These are phyloP conservation scores for Trematomus bernacchii DNA, from an alignment of 2,797 vertebrate species.

Conservation along the genomic window DNA sequence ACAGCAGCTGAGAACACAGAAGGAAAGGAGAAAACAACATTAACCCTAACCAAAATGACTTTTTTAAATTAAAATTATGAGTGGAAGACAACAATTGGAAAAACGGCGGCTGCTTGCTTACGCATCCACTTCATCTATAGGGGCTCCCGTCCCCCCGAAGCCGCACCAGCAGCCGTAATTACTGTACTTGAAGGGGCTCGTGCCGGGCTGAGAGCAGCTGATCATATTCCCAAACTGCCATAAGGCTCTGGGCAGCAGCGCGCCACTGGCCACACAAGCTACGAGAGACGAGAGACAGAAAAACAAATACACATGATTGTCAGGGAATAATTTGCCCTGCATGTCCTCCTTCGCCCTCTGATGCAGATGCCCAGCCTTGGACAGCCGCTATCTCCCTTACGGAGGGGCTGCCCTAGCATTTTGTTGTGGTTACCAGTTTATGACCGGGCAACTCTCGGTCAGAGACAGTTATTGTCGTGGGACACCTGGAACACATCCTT, in stretches of 20 bases:
- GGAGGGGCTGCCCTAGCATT: too few relatives aligned
- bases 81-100: not conserved
- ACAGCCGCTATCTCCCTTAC: too few relatives aligned
- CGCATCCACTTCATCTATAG: slow-evolving; percentile 76
- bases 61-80: too few relatives aligned
- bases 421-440: too few relatives aligned
- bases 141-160: slow-evolving; percentile 69
- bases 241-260: slow-evolving; percentile 56
- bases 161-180: slow-evolving; percentile 85
- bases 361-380: too few relatives aligned
- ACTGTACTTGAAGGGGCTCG: slow-evolving; percentile 67
- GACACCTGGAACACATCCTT: too few relatives aligned
- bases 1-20: slow-evolving; percentile 74
- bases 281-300: not conserved
- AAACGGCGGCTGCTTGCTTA: slow-evolving; percentile 30
- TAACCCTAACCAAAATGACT: not conserved
- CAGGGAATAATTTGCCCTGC: too few relatives aligned
- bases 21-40: not conserved
- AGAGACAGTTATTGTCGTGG: too few relatives aligned
- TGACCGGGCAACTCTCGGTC: too few relatives aligned
- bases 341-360: too few relatives aligned
- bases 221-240: slow-evolving; percentile 82
- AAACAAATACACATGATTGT: not conserved
- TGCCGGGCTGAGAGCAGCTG: slow-evolving; percentile 70
- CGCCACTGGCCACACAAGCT: slow-evolving; percentile 54